phyloP scores from a whole-genome alignment of 2,113 vertebrate genomes.

The human region DNA sequence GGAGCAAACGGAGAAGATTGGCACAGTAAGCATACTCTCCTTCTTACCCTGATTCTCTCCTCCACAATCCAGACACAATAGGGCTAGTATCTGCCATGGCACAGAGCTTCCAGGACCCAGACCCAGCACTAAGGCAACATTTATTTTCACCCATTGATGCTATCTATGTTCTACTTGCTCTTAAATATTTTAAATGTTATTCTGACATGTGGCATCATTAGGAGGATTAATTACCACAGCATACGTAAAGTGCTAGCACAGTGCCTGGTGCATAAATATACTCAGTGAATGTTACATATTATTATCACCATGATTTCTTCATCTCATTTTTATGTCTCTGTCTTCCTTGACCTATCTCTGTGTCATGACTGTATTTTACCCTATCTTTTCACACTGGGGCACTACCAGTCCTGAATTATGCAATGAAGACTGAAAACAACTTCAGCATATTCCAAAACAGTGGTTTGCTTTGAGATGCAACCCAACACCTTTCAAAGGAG shows the following conservation, averaged over 20 bases:
- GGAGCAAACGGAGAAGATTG: too few relatives aligned
- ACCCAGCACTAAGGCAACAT: not conserved
- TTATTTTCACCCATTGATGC: not conserved
- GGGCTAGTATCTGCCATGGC: not conserved
- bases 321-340: not conserved
- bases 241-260: not conserved
- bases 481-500: constrained; percentile 30
- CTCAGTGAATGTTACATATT: not conserved
- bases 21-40: not conserved
- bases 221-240: not conserved
- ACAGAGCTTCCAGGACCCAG: not conserved
- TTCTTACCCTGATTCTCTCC: not conserved
- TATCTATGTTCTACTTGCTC: not conserved
- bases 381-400: not conserved
- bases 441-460: not conserved
- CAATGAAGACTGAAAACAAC: constrained; percentile 4
- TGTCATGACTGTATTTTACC: not conserved
- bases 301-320: not conserved
- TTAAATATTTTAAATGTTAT: not conserved
- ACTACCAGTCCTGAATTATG: not conserved
- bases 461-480: constrained; percentile 32
- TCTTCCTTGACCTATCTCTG: not conserved
- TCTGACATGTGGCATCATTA: not conserved
- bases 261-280: not conserved
- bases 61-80: not conserved